Evolutionary conservation across 1,140 invertebrate species (phyloP).

Genomic region (Bombus waltoni): DNA sequence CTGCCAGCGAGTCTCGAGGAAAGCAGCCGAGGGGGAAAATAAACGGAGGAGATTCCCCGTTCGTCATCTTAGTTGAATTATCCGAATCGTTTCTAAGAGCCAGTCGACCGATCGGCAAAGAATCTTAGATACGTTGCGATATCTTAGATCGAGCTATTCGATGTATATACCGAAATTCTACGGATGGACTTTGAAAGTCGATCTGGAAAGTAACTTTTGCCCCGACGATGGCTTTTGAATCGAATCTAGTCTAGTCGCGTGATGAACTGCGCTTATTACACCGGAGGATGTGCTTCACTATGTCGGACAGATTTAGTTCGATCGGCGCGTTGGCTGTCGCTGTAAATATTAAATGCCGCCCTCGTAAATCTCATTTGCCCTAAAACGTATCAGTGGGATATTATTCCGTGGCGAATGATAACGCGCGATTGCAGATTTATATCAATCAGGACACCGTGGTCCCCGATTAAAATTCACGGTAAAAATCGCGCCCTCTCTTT

Average conservation of each 20-base stretch:
- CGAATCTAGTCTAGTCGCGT: neutral
- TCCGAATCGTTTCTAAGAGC: neutral
- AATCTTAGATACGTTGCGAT: neutral
- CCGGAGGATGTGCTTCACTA: neutral
- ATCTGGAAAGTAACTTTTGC: conserved; percentile 22
- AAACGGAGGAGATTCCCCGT: conserved; percentile 20
- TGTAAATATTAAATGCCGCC: conserved; percentile 36
- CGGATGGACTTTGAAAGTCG: neutral
- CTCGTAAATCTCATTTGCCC: conserved; percentile 43
- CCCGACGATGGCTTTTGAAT: neutral
- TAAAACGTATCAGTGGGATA: conserved; percentile 25
- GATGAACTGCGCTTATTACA: conserved; percentile 40
- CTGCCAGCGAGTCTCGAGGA: neutral
- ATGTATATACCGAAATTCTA: neutral
- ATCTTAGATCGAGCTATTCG: neutral
- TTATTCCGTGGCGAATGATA: conserved; percentile 4
- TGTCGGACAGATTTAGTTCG: conserved; percentile 5
- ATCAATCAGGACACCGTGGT: conserved; percentile 12
- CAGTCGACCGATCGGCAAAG: neutral
- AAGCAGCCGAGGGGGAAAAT: neutral
- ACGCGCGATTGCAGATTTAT: conserved; percentile 14
- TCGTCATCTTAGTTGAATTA: conserved; percentile 12
- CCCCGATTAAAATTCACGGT: conserved; percentile 13
- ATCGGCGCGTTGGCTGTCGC: conserved; percentile 6
- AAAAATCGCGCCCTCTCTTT: neutral